phyloP scores from a whole-genome alignment of 2,888 invertebrate genomes.

The Hipparchia sbordonii region DNA sequence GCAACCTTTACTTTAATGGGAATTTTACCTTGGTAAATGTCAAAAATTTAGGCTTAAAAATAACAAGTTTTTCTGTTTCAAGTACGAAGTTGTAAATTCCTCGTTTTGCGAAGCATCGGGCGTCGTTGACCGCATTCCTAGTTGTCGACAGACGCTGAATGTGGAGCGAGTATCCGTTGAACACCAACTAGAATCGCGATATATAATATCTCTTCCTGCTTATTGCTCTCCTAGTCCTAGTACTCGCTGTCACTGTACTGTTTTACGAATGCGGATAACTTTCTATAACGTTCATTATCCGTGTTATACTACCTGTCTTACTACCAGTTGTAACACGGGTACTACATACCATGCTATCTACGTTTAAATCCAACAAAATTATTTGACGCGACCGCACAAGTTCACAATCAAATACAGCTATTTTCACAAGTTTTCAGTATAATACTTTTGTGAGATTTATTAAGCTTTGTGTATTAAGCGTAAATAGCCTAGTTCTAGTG shows the following conservation, averaged over 20 bases:
- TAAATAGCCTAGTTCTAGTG: too few relatives aligned
- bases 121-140: slow-evolving; percentile 75
- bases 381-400: too few relatives aligned
- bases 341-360: not conserved
- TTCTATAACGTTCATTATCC: not conserved
- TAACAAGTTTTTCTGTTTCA: not conserved
- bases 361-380: not conserved
- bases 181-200: slow-evolving; percentile 59
- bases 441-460: too few relatives aligned
- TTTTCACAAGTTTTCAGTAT: too few relatives aligned
- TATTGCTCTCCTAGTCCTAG: slow-evolving; percentile 41
- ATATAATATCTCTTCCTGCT: slow-evolving; percentile 31
- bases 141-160: slow-evolving; percentile 60
- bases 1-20: not conserved
- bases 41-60: not conserved
- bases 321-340: too few relatives aligned
- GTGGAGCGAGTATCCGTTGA: slow-evolving; percentile 70
- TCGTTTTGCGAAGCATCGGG: slow-evolving; percentile 42
- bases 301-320: too few relatives aligned
- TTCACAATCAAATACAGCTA: too few relatives aligned
- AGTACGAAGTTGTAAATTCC: not conserved
- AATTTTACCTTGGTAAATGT: not conserved
- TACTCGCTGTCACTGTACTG: not conserved
- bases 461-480: too few relatives aligned
- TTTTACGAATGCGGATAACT: not conserved